Conservation (phyloP, 2,113 vertebrate genomes). For the Chionis minor region DNA sequence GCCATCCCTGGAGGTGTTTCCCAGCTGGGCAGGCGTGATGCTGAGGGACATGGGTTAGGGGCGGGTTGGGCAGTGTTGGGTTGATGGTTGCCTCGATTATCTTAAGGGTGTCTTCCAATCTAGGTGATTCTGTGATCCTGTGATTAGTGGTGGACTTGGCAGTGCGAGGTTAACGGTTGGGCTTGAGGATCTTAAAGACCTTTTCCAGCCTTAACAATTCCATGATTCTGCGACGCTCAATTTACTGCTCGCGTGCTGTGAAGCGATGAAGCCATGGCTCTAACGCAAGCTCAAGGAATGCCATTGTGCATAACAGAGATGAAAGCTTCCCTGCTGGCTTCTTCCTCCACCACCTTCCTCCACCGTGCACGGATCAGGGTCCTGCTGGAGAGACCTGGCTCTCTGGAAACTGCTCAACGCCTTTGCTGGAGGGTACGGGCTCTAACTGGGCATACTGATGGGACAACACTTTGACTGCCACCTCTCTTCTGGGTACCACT, state of each 20-base stretch:
- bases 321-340: not conserved
- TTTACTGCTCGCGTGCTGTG: not conserved
- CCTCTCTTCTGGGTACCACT: not conserved
- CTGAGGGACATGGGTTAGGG: no score
- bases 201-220: not conserved
- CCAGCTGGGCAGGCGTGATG: no score
- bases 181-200: not conserved
- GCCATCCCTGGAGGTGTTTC: no score
- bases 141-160: not conserved
- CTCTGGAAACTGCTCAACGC: fast-evolving
- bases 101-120: no score
- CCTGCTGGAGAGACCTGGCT: not conserved
- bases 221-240: no score
- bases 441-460: not conserved
- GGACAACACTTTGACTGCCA: no score
- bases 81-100: no score
- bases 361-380: fast-evolving
- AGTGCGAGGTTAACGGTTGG: not conserved
- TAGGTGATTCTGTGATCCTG: no score
- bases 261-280: fast-evolving
- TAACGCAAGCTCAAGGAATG: no score
- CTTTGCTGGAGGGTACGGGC: not conserved
- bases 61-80: no score
- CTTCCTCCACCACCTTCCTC: not conserved
- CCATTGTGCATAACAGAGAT: fast-evolving